Conservation (phyloP, 1,140 invertebrate species). For the Nasonia vitripennis region DNA sequence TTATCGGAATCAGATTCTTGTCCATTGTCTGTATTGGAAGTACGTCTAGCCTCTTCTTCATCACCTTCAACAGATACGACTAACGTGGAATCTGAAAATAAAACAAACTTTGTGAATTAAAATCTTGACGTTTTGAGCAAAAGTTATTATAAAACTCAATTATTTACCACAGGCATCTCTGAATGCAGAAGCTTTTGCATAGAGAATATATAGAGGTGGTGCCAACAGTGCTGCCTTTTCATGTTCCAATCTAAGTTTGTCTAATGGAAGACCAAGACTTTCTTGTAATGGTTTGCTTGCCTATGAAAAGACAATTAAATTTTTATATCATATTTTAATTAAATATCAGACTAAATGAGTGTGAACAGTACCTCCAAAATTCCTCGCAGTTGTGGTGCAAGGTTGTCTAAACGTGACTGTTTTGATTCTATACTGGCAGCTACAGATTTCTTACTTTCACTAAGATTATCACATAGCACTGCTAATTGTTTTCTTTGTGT, state of each 20-base stretch:
- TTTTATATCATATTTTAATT: constrained; percentile 59
- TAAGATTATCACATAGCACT: constrained; percentile 84
- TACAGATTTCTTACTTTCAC: constrained; percentile 85
- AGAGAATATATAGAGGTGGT: constrained; percentile 90
- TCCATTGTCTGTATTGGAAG: constrained; percentile 78
- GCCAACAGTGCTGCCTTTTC: constrained; percentile 86
- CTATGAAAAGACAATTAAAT: constrained; percentile 69
- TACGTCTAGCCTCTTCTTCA: constrained; percentile 85
- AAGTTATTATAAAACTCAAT: constrained; percentile 15
- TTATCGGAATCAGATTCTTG: constrained; percentile 81
- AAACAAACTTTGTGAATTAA: constrained; percentile 56
- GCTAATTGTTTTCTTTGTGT: constrained; percentile 91
- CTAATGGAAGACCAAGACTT: constrained; percentile 87
- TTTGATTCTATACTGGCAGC: constrained; percentile 86
- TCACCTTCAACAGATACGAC: constrained; percentile 83
- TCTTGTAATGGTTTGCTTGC: constrained; percentile 93
- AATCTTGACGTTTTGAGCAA: background rate
- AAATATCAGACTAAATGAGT: background rate
- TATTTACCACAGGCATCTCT: constrained; percentile 83
- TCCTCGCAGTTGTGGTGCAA: constrained; percentile 85
- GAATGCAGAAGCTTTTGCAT: constrained; percentile 90
- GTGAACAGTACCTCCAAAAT: constrained; percentile 79
- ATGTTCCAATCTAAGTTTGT: constrained; percentile 85
- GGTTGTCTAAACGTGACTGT: constrained; percentile 85
- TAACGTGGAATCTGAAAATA: constrained; percentile 73